These are phyloP conservation scores for Solenopsis invicta DNA, from an alignment of 1,140 invertebrate species.

Conservation along the genomic window DNA sequence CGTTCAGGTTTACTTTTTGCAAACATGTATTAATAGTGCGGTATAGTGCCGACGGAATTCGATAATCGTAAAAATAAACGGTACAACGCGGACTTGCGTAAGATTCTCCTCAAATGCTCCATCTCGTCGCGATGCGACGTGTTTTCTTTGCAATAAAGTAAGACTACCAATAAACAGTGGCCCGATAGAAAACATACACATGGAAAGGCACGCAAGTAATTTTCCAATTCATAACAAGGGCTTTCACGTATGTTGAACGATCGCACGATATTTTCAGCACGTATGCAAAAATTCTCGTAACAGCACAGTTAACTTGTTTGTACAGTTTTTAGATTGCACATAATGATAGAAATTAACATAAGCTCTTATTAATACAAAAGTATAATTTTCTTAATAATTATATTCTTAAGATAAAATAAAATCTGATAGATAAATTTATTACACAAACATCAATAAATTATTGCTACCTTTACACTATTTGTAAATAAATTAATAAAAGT, in stretches of 20 bases:
- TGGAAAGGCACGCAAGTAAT: not conserved
- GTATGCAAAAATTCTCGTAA: not conserved
- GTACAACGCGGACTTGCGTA: conserved; percentile 53
- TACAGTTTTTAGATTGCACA: not conserved
- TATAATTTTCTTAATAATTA: not conserved
- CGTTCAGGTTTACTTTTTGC: conserved; percentile 33
- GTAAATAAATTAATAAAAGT: conserved; percentile 10
- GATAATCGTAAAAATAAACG: conserved; percentile 76
- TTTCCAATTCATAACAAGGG: not conserved
- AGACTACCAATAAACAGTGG: conserved; percentile 43
- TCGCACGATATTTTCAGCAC: not conserved
- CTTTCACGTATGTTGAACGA: not conserved
- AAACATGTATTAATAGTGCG: conserved; percentile 70
- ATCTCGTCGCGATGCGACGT: conserved; percentile 50
- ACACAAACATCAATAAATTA: not conserved
- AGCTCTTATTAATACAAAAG: not conserved
- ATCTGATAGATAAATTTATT: not conserved
- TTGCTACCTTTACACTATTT: not conserved
- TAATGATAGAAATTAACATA: not conserved
- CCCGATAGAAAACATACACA: conserved; percentile 50
- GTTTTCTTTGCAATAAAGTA: conserved; percentile 67
- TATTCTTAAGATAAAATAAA: not conserved
- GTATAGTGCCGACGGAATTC: conserved; percentile 39
- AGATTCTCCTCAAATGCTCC: conserved; percentile 54
- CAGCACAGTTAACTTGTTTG: not conserved